Percentiles rank a stretch among this genome's conserved stretches.
phyloP scores from a whole-genome alignment of 2,888 invertebrate species.

The Dryocosmus kuriphilus region DNA sequence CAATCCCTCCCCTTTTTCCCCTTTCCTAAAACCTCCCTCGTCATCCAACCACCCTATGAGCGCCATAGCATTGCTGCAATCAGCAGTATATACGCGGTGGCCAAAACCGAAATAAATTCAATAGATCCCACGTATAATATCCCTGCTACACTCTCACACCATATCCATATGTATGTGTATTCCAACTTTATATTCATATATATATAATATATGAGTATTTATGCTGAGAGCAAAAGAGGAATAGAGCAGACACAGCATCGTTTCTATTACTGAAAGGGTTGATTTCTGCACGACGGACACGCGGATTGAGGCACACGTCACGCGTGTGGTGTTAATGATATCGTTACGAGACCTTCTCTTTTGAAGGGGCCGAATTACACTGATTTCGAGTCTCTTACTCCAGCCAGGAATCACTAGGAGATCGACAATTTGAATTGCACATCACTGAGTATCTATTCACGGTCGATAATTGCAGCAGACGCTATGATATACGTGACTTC shows the following conservation, averaged over 20 bases:
- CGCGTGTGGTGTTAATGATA: slow-evolving; percentile 25
- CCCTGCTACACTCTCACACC: slow-evolving; percentile 32
- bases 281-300: slow-evolving; percentile 32
- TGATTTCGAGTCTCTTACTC: slow-evolving; percentile 19
- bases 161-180: slow-evolving; percentile 39
- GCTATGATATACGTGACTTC: not conserved
- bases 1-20: slow-evolving; percentile 41
- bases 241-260: slow-evolving; percentile 5
- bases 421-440: slow-evolving; percentile 19
- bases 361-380: slow-evolving; percentile 16
- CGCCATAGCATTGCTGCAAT: slow-evolving; percentile 69
- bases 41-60: slow-evolving; percentile 55
- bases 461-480: slow-evolving; percentile 9
- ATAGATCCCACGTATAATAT: slow-evolving; percentile 60
- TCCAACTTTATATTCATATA: slow-evolving; percentile 42
- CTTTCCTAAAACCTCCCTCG: slow-evolving; percentile 46
- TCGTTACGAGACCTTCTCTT: slow-evolving; percentile 32
- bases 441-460: slow-evolving; percentile 14
- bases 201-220: slow-evolving; percentile 33
- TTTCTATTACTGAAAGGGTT: slow-evolving; percentile 31
- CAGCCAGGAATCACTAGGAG: slow-evolving; percentile 18
- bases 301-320: slow-evolving; percentile 13
- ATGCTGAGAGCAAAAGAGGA: slow-evolving; percentile 24
- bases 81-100: slow-evolving; percentile 62
- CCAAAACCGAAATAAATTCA: slow-evolving; percentile 68